phyloP scores from a whole-genome alignment of 2,797 vertebrate species.

The Acomys russatus region DNA sequence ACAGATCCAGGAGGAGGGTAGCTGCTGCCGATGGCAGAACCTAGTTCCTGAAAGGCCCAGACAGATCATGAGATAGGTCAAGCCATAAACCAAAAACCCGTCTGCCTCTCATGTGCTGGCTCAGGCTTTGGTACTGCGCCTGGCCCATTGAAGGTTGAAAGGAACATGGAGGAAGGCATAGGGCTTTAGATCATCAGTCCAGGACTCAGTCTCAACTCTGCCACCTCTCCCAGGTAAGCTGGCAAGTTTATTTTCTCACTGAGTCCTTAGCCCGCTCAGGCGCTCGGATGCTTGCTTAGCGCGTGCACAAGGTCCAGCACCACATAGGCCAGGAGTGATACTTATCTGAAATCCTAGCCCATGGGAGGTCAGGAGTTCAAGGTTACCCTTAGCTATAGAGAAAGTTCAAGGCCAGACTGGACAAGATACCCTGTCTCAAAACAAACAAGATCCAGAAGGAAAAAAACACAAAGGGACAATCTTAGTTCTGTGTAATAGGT shows the following conservation, averaged over 20 bases:
- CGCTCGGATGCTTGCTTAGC: neutral
- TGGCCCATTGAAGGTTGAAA: neutral
- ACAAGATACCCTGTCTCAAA: neutral
- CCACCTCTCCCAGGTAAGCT: neutral
- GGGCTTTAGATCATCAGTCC: neutral
- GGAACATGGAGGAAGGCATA: neutral
- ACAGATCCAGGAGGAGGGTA: neutral
- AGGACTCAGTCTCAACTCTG: neutral
- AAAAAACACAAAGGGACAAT: neutral
- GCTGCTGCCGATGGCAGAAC: neutral
- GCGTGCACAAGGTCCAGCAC: neutral
- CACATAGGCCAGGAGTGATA: neutral
- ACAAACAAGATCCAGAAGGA: neutral
- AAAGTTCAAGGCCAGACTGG: neutral
- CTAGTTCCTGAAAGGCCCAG: neutral
- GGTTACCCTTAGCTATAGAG: neutral
- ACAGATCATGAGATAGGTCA: accelerated
- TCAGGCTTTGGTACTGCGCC: neutral
- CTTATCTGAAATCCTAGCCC: neutral
- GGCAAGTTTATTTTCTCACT: neutral
- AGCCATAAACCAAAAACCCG: neutral
- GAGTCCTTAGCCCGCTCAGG: neutral
- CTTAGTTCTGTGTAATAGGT: neutral
- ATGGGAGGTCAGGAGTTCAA: neutral
- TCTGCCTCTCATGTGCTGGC: accelerated